These are phyloP conservation scores for Sinocyclocheilus grahami DNA, from an alignment of 2,113 vertebrate species.

Conservation along the genomic window DNA sequence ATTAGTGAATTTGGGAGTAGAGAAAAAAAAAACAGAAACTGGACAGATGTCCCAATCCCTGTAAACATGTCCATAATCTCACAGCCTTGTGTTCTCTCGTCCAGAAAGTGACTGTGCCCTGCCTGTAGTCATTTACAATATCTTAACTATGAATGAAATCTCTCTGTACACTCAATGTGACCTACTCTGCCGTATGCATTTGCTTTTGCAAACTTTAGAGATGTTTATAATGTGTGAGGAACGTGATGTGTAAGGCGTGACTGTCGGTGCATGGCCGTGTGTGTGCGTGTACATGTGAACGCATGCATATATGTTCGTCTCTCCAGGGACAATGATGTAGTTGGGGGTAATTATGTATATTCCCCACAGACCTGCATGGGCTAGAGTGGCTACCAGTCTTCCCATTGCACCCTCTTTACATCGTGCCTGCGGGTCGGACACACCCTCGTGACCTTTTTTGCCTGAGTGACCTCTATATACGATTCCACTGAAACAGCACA, in stretches of 20 bases:
- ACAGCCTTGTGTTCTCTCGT: conserved; percentile 60
- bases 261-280: conserved; percentile 64
- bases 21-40: conserved; percentile 28
- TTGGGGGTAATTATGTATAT: conserved; percentile 38
- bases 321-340: conserved; percentile 34
- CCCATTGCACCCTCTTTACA: conserved; percentile 67
- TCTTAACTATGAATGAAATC: conserved; percentile 46
- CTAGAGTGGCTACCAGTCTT: conserved; percentile 73
- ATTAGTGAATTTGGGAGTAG: conserved; percentile 13
- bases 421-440: conserved; percentile 50
- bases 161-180: conserved; percentile 46
- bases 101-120: conserved; percentile 4
- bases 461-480: conserved; percentile 71
- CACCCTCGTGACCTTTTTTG: conserved; percentile 52
- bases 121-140: conserved; percentile 51
- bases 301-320: conserved; percentile 54
- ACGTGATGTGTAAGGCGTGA: conserved; percentile 49
- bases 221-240: conserved; percentile 46
- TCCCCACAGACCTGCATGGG: conserved; percentile 61
- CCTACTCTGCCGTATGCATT: conserved; percentile 53
- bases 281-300: conserved; percentile 30
- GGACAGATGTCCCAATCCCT: conserved; percentile 40
- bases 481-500: conserved; percentile 56
- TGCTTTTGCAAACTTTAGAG: conserved; percentile 61
- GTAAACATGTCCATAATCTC: conserved; percentile 50